Percentiles rank a stretch among this genome's conserved stretches.
These are phyloP conservation scores for Hippopotamyrus pictus DNA, from an alignment of 2,797 vertebrate genomes.

Conservation along the genomic window DNA sequence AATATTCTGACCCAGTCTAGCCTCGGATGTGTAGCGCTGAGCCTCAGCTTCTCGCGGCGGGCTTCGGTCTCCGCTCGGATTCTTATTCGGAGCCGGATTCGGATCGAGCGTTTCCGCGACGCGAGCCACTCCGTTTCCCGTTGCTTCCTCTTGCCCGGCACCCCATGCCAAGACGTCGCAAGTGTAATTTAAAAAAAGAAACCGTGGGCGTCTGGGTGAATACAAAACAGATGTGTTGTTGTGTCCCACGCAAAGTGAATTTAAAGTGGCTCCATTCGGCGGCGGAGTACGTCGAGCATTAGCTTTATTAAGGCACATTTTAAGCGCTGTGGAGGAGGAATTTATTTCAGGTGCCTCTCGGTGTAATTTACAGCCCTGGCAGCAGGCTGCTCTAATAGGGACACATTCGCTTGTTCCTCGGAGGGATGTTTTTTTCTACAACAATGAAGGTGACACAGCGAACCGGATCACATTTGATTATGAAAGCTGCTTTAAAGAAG, in stretches of 20 bases:
- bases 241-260: slow-evolving; percentile 9
- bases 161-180: not conserved
- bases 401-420: not conserved
- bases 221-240: slow-evolving; percentile 12
- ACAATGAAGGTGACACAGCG: slow-evolving; percentile 5
- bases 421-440: not conserved
- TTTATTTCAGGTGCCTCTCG: not conserved
- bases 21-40: not conserved
- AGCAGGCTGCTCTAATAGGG: not conserved
- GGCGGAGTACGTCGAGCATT: not conserved
- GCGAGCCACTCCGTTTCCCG: not conserved
- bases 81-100: not conserved
- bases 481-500: not conserved
- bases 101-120: not conserved
- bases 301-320: not conserved
- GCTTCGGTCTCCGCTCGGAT: not conserved
- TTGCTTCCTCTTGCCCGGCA: not conserved
- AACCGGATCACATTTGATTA: not conserved
- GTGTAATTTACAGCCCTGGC: slow-evolving; percentile 5
- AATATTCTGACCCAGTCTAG: not conserved
- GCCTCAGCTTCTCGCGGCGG: not conserved
- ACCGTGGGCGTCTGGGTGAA: not conserved
- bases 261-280: not conserved
- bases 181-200: not conserved
- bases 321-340: slow-evolving; percentile 6